Base-by-base conservation (phyloP, 2,888 invertebrate species). In the Blastobasis lacticolella region DNA sequence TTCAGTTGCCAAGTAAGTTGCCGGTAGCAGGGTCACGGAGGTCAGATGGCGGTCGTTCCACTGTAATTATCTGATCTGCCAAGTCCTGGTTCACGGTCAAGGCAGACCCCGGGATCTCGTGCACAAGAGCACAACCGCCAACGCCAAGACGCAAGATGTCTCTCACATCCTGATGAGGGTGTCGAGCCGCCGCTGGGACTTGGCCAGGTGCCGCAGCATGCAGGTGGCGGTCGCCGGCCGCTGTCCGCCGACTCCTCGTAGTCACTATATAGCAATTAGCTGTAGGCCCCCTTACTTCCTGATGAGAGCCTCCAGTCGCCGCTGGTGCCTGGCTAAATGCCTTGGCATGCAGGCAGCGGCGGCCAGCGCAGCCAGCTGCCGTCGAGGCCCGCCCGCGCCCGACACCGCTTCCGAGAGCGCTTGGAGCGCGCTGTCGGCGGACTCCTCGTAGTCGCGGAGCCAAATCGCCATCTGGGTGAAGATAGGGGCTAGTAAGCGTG, bases 391-490 rank as follows among this genome's bases (percentile, higher is more conserved):
- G 37, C 67, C 57, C 42, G 62, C 48, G 41, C 41, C 54, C 6
- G 50, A 50, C 58, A 67, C 71, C 53, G 57, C 46, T 9, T 73
- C 77, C 36, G 56, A 55, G 51, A 83, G 62, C 38, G 75, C 64
- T 36, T 68, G 58, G 54, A 82, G 54, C 37, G 78, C 75, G 55
- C 56, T 70, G 55, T 69, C 62, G 37, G 81, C 78, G 38, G 86
- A 67, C 56, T 84, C 85, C 8, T 66, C 58, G 67, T 74, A 81
- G 67, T 85, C 81, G 48, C 86, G 85, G 37, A 66, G 56, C 78
- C 80, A 81, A 4, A 83, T 48, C 46, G 80, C 66, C 61, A 87
- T 55, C 87, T 87, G 53, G n/a, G n/a, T n/a, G n/a, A n/a, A n/a
- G n/a, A n/a, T n/a, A n/a, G n/a, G n/a, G n/a, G 7, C n/a, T n/a